phyloP scores from a whole-genome alignment of 2,888 invertebrate species.

The Andrena chrysosceles region DNA sequence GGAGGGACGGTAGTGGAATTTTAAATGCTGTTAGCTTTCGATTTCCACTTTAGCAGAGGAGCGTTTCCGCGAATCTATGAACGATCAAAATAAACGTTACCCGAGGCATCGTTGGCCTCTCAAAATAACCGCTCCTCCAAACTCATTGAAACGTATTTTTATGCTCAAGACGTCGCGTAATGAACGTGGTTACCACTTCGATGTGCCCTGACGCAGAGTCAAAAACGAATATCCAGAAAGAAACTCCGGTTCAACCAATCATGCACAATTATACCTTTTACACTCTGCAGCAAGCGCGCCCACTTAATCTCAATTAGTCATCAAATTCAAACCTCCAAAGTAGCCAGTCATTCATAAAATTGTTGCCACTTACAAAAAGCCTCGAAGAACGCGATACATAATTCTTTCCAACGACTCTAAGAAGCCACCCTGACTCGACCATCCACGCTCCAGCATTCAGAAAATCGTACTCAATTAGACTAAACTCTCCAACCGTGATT shows the following conservation, averaged over 20 bases:
- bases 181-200: background rate
- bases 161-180: background rate
- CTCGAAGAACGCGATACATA: background rate
- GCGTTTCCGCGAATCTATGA: background rate
- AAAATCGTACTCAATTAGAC: slow-evolving; percentile 27
- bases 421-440: background rate
- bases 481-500: slow-evolving; percentile 14
- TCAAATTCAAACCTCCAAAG: background rate
- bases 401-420: slow-evolving; percentile 8
- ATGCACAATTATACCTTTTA: too few species aligned
- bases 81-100: slow-evolving; percentile 35
- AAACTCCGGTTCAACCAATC: too few species aligned
- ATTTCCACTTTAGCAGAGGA: background rate
- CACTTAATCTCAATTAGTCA: too few species aligned
- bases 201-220: too few species aligned
- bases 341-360: background rate
- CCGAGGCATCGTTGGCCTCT: slow-evolving; percentile 29
- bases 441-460: background rate
- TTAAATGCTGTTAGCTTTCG: background rate
- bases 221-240: too few species aligned
- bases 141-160: slow-evolving; percentile 36
- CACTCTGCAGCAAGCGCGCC: too few species aligned
- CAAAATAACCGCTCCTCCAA: slow-evolving; percentile 38
- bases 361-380: background rate
- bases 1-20: too few species aligned